Evolutionary conservation across 2,888 invertebrate genomes (phyloP), one percentile per base, ranked within the genome.

Genomic region (Sphinx pinastri): DNA sequence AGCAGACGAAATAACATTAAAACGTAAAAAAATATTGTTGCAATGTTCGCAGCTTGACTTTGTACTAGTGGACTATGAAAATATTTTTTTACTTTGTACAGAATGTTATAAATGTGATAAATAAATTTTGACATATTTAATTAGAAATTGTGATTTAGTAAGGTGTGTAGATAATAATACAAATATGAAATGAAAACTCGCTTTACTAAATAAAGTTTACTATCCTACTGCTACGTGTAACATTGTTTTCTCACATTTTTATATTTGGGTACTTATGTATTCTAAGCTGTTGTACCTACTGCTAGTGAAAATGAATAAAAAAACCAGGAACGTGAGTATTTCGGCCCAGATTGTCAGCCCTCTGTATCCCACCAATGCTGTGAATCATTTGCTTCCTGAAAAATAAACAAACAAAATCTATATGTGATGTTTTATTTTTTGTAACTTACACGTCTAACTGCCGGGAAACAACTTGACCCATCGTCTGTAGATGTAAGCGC

Each of bases 71-170:
- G 87, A 90, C 88, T 91, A 89, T 90, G 85, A 87, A 85, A 84
- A 88, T 93, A 93, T 93, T 93, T 93, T 93, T 93, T 92, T 93
- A 94, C 93, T 89, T 89, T 93, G 92, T 93, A 93, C 92, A 93
- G 85, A 90, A 89, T 89, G 88, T 92, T 92, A 89, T 90, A 88
- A 92, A 92, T 93, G 93, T 94, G 93, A 94, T 93, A 93, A 91
- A 89, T 89, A 88, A 87, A 76, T 91, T 91, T 93, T 91, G 91
- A 92, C 88, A 92, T 91, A 90, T 55, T 55, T 55, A 55, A 91
- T 90, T 93, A 92, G 90, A 89, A 86, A 91, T 92, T 93, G 93
- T 92, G 92, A 92, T 93, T 92, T 71, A 92, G 90, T 90, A 90
- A 91, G 85, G 92, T 91, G 92, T 93, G 92, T 92, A 93, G 91